Evolutionary conservation across 1,140 invertebrate genomes (phyloP).

Genomic region (Paraescarpia echinospica): DNA sequence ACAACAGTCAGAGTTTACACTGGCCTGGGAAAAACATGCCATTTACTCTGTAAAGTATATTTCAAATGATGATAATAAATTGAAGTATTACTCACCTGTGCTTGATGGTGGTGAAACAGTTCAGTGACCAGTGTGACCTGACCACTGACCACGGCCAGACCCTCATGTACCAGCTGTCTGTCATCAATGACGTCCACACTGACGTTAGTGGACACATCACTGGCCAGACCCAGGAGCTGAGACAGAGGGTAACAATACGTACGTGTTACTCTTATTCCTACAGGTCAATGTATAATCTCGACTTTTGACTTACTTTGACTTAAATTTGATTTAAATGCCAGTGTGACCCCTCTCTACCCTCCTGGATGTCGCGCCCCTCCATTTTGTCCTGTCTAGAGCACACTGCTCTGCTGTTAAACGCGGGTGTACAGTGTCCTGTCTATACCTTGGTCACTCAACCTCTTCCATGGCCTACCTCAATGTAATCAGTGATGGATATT

Average conservation of each 20-base stretch:
- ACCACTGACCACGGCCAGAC: background rate
- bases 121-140: background rate
- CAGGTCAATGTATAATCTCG: background rate
- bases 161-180: conserved; percentile 1
- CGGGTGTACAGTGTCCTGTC: too few species aligned
- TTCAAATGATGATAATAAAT: background rate
- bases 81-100: background rate
- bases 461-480: too few species aligned
- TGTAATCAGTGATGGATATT: too few species aligned
- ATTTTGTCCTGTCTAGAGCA: too few species aligned
- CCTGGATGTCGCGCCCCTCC: too few species aligned
- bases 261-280: background rate
- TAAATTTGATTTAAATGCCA: too few species aligned
- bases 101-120: background rate
- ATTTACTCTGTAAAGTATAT: background rate
- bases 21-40: background rate
- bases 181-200: background rate
- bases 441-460: too few species aligned
- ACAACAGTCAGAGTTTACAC: too few species aligned
- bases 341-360: too few species aligned
- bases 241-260: background rate
- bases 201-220: background rate
- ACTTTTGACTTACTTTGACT: too few species aligned
- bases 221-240: conserved; percentile 12
- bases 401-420: too few species aligned